Conservation (phyloP, 1,140 invertebrate species). For the Ylistrum balloti region DNA sequence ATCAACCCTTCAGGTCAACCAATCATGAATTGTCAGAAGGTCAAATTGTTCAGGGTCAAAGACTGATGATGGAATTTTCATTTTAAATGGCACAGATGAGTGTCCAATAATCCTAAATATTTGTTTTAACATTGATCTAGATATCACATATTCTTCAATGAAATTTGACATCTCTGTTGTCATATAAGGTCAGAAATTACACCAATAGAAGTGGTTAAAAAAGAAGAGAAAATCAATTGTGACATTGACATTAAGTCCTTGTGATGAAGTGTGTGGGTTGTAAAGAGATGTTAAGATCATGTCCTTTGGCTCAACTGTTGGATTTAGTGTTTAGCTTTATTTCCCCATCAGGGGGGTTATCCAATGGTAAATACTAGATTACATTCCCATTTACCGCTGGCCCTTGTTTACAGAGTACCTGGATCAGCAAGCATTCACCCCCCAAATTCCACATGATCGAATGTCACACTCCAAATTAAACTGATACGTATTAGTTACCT, state of each 20-base stretch:
- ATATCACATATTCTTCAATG: too few relatives aligned
- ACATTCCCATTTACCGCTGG: background rate
- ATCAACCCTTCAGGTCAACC: too few relatives aligned
- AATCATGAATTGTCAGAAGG: too few relatives aligned
- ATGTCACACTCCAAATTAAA: slow-evolving; percentile 39
- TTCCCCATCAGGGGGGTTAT: slow-evolving; percentile 17
- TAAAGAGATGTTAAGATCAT: background rate
- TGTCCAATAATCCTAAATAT: too few relatives aligned
- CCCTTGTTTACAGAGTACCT: background rate
- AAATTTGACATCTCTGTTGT: background rate
- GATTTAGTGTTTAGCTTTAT: background rate
- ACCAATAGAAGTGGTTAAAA: background rate
- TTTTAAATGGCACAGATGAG: too few relatives aligned
- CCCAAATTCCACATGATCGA: background rate
- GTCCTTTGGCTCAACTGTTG: background rate
- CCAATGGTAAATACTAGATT: slow-evolving; percentile 28
- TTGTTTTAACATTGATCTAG: too few relatives aligned
- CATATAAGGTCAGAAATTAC: background rate
- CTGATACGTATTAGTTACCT: slow-evolving; percentile 4
- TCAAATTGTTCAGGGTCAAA: too few relatives aligned
- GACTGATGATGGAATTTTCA: too few relatives aligned
- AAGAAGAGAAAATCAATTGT: background rate
- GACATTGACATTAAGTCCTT: background rate
- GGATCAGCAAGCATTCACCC: background rate
- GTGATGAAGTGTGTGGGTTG: background rate